These are phyloP conservation scores for Tridacna crocea DNA, from an alignment of 2,888 invertebrate species.

Conservation along the genomic window DNA sequence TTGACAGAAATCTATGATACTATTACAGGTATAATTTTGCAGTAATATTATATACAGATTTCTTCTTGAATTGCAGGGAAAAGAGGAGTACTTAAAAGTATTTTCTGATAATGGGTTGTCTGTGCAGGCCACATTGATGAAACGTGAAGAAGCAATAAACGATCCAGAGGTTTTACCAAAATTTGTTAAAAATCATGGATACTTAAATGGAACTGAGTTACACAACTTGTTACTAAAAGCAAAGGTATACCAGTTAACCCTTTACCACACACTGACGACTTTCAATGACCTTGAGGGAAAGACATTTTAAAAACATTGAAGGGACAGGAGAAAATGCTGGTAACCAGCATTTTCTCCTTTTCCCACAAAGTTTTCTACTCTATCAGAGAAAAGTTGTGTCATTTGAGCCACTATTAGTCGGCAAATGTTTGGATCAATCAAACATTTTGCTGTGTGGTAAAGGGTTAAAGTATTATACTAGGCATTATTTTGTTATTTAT, in stretches of 20 bases:
- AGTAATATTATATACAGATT: too few relatives aligned
- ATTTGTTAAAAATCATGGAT: slow-evolving; percentile 84
- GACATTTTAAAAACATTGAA: too few relatives aligned
- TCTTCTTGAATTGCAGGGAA: slow-evolving; percentile 68
- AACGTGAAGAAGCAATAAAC: slow-evolving; percentile 42
- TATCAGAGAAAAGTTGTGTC: too few relatives aligned
- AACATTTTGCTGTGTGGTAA: not conserved
- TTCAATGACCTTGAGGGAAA: not conserved
- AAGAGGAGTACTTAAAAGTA: slow-evolving; percentile 75
- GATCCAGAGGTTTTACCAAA: slow-evolving; percentile 65
- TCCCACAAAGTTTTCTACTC: too few relatives aligned
- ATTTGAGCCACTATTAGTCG: too few relatives aligned
- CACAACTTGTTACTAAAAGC: slow-evolving; percentile 79
- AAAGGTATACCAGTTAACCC: slow-evolving; percentile 75
- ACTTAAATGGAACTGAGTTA: slow-evolving; percentile 81
- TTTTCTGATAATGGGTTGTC: slow-evolving; percentile 75
- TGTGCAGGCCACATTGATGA: slow-evolving; percentile 84
- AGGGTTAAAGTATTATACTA: not conserved
- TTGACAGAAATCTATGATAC: too few relatives aligned
- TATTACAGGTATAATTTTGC: too few relatives aligned
- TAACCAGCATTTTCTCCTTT: too few relatives aligned
- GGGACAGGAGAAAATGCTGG: too few relatives aligned
- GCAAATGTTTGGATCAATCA: too few relatives aligned
- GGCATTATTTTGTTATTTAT: too few relatives aligned
- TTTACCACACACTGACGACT: too few relatives aligned